phyloP scores from a whole-genome alignment of 2,888 invertebrate genomes.

The Toxonevra muliebris region DNA sequence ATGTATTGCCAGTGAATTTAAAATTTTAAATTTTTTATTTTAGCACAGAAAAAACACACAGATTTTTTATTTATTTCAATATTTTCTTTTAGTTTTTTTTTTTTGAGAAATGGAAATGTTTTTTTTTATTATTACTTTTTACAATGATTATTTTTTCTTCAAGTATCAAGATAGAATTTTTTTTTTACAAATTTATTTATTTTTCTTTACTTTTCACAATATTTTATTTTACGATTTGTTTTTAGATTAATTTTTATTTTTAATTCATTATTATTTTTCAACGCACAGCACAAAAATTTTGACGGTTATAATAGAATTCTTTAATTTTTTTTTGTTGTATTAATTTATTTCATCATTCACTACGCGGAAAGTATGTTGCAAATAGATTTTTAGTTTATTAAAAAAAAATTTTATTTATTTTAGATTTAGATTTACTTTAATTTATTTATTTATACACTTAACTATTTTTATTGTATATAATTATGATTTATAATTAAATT shows the following conservation, averaged over 20 bases:
- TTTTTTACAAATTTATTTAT: too few relatives aligned
- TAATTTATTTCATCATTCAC: not conserved
- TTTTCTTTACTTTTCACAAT: too few relatives aligned
- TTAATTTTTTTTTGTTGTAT: too few relatives aligned
- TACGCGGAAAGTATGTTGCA: not conserved
- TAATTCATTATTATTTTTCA: not conserved
- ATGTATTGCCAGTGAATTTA: not conserved
- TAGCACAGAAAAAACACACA: too few relatives aligned
- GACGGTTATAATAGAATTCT: constrained; percentile 3
- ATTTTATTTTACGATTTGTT: not conserved
- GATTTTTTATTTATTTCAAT: not conserved
- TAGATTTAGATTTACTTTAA: too few relatives aligned
- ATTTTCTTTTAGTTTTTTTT: not conserved
- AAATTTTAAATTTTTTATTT: not conserved
- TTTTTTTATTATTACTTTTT: not conserved
- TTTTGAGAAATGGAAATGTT: not conserved
- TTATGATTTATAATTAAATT: not conserved
- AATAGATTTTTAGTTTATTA: not conserved
- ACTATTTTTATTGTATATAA: not conserved
- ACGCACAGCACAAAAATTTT: constrained; percentile 17
- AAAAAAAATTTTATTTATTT: too few relatives aligned
- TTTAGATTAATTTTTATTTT: not conserved
- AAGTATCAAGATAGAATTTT: too few relatives aligned
- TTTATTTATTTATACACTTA: not conserved
- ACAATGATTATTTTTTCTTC: too few relatives aligned